Conservation (phyloP, 64 coral and sea anemone species). For the Actinia equina region DNA sequence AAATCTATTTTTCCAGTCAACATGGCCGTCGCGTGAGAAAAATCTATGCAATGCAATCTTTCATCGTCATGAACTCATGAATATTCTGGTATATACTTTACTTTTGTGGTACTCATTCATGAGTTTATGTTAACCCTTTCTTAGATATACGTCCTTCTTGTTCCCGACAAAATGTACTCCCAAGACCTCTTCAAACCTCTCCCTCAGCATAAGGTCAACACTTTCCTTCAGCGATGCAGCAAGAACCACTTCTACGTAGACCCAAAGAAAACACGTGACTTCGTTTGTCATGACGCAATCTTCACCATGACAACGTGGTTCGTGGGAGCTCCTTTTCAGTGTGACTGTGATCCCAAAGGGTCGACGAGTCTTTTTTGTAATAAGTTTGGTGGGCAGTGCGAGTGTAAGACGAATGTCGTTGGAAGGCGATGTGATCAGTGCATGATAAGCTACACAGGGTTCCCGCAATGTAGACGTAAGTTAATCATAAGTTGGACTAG, state of each 20-base stretch:
- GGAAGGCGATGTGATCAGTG: slow-evolving; percentile 84
- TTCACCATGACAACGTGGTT: slow-evolving; percentile 75
- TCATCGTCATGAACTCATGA: too few species aligned
- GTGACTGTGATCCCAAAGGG: slow-evolving; percentile 58
- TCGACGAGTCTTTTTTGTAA: slow-evolving; percentile 55
- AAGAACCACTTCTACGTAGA: slow-evolving; percentile 63
- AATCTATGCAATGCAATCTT: too few species aligned
- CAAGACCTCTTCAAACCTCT: slow-evolving; percentile 44
- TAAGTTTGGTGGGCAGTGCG: slow-evolving; percentile 75
- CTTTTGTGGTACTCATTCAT: neutral
- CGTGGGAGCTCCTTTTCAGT: slow-evolving; percentile 43
- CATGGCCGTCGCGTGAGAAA: too few species aligned
- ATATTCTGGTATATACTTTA: too few species aligned
- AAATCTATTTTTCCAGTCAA: too few species aligned
- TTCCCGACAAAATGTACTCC: slow-evolving; percentile 51
- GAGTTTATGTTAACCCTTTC: too few species aligned
- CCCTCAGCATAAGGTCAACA: slow-evolving; percentile 42
- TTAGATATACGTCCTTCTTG: slow-evolving; percentile 57
- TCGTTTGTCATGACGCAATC: slow-evolving; percentile 44
- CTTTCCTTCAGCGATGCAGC: slow-evolving; percentile 65
- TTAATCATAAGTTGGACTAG: neutral
- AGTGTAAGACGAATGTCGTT: slow-evolving; percentile 62
- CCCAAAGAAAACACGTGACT: slow-evolving; percentile 8
- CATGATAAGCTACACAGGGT: slow-evolving; percentile 61
- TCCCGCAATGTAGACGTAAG: slow-evolving; percentile 39